A percentile compares a stretch with the other conserved stretches of the same genome.
phyloP scores from a whole-genome alignment of 2,888 invertebrate genomes.

The Boloria selene region DNA sequence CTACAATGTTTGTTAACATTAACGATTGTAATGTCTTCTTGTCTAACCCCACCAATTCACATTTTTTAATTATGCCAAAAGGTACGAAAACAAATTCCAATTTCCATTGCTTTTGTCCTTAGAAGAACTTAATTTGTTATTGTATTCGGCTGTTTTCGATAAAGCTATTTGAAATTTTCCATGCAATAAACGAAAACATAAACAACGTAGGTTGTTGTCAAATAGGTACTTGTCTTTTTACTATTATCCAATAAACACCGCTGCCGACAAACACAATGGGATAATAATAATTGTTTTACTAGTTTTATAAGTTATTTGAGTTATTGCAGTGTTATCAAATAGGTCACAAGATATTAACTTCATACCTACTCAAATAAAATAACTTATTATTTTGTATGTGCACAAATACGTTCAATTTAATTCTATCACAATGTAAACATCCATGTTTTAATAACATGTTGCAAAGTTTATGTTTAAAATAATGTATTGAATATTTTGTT shows the following conservation, averaged over 20 bases:
- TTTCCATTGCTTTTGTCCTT: no score
- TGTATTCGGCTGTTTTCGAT: no score
- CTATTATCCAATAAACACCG: no score
- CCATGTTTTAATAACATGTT: slow-evolving; percentile 48
- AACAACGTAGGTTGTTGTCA: no score
- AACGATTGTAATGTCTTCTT: no score
- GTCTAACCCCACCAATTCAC: no score
- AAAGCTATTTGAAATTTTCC: background rate
- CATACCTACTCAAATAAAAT: background rate
- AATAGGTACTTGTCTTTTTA: no score
- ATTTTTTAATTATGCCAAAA: no score
- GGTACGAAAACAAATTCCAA: no score
- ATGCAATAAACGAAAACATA: background rate
- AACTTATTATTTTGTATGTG: background rate
- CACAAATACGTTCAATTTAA: background rate
- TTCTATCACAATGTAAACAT: slow-evolving; percentile 42
- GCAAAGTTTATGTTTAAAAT: slow-evolving; percentile 44
- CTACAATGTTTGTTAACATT: no score
- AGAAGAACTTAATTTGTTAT: no score
- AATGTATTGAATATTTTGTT: slow-evolving; percentile 51
- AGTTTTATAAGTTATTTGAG: slow-evolving; percentile 5
- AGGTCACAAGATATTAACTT: slow-evolving; percentile 1
- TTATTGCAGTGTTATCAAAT: slow-evolving; percentile 21
- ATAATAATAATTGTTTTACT: background rate
- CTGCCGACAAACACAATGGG: no score